Conservation (phyloP, 2,888 invertebrate genomes). For the Melanchra persicariae region DNA sequence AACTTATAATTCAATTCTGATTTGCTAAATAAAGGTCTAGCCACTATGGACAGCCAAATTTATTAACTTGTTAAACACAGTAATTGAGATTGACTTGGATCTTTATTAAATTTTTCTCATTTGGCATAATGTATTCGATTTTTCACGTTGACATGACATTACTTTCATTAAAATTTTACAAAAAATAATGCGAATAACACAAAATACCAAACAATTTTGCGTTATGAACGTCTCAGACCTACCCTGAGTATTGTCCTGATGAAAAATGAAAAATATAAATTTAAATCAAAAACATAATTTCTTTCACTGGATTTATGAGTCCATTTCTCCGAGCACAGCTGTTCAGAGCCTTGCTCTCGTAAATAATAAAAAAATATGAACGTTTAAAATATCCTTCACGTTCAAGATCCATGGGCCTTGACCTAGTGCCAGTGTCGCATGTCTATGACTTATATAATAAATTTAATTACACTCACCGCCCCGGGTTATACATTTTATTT, state of each 20-base stretch:
- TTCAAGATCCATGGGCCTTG: constrained; percentile 44
- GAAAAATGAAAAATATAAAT: constrained; percentile 47
- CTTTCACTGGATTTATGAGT: constrained; percentile 54
- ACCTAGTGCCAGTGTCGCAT: constrained; percentile 40
- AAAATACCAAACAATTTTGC: constrained; percentile 1
- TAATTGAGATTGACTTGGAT: neutral
- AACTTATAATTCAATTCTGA: neutral
- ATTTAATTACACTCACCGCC: constrained; percentile 57
- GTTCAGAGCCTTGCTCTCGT: constrained; percentile 41
- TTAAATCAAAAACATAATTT: constrained; percentile 55
- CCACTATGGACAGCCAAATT: neutral
- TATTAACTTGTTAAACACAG: neutral
- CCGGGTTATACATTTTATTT: constrained; percentile 55
- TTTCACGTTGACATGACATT: neutral
- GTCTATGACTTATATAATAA: constrained; percentile 35
- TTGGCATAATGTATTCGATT: neutral
- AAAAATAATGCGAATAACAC: neutral
- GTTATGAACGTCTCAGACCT: neutral
- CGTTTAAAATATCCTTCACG: constrained; percentile 41
- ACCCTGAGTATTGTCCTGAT: constrained; percentile 20
- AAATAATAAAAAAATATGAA: constrained; percentile 56
- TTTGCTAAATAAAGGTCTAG: neutral
- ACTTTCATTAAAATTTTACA: neutral
- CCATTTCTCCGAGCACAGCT: constrained; percentile 55
- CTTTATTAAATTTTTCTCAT: neutral